Evolutionary conservation across 2,113 vertebrate genomes (phyloP).

Genomic region (Mixornis gularis): DNA sequence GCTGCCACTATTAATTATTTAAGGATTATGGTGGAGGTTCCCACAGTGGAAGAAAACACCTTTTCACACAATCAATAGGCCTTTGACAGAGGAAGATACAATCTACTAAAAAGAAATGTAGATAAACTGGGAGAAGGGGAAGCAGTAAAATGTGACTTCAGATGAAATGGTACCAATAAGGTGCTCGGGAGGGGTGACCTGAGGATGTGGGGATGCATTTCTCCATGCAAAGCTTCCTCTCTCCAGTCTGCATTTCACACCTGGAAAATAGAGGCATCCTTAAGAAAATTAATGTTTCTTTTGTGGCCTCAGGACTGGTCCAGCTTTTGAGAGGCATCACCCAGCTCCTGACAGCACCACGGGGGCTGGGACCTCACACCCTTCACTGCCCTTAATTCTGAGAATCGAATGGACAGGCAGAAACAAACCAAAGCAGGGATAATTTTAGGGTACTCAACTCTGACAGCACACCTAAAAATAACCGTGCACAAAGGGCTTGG

Average conservation of each 20-base stretch:
- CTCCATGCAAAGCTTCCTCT: not conserved
- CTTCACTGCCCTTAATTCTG: not conserved
- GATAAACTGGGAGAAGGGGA: not conserved
- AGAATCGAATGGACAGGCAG: slow-evolving; percentile 20
- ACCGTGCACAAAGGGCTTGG: not conserved
- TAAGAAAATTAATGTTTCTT: not conserved
- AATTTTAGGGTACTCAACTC: slow-evolving; percentile 3
- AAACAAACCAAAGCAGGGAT: slow-evolving; percentile 1
- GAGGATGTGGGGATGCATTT: not conserved
- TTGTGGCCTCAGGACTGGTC: not conserved
- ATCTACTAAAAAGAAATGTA: not conserved
- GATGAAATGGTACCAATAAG: not conserved
- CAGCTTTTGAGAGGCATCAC: not conserved
- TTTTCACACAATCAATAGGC: not conserved
- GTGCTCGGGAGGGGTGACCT: not conserved
- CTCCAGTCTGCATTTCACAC: not conserved
- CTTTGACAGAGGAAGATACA: not conserved
- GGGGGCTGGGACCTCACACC: not conserved
- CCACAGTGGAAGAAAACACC: not conserved
- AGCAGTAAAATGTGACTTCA: not conserved
- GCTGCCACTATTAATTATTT: not conserved
- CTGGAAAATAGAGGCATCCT: not conserved
- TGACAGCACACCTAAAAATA: not conserved
- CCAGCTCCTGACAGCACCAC: not conserved
- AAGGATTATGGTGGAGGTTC: not conserved